Evolutionary conservation across 2,888 invertebrate species (phyloP), one percentile per base, ranked within the genome.

Genomic region (Orthosia incerta): DNA sequence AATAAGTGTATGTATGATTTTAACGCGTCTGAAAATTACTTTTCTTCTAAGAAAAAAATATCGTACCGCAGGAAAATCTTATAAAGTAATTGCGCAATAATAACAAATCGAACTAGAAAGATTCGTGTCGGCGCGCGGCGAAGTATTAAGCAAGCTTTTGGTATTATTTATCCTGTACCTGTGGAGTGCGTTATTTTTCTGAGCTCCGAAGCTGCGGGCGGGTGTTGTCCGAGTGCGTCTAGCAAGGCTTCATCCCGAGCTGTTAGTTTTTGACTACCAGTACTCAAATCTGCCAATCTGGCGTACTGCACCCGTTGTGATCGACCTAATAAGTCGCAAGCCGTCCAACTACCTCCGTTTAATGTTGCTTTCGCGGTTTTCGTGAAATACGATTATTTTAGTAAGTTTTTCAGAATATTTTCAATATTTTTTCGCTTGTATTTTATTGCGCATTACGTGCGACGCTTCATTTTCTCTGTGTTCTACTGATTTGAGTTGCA

Each of bases 331-430:
- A 13, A 9, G 2, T 5, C 15, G 2, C n/a, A 5, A 15, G 46
- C 4, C 18, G 4, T 15, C 1, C 4, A 0, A 15, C 20, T 60
- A 2, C 53, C 61, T 0, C 2, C 23, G 15, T 60, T 72, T 46
- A 1, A 15, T 3, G 9, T 15, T 13, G 57, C 79, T 13, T 74
- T 74, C 51, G 4, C 45, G 57, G 51, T 13, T 4, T 70, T 46
- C 57, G 13, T 59, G n/a, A 39, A 70, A n/a, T 74, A 45, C 15
- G 11, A 78, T 69, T 70, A 70, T 46, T n/a, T 39, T 11, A 7
- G 31, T 72, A 72, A 72, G 71, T 74, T 51, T 45, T 9, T 9
- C 2, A 18, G 39, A 39, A 31, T 12, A 12, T 26, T 1, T 12
- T 4, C 15, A 26, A 1, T 4, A 0, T 26, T 4, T 16, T 16